phyloP scores from a whole-genome alignment of 2,888 invertebrate genomes.

The Tenthredo notha region DNA sequence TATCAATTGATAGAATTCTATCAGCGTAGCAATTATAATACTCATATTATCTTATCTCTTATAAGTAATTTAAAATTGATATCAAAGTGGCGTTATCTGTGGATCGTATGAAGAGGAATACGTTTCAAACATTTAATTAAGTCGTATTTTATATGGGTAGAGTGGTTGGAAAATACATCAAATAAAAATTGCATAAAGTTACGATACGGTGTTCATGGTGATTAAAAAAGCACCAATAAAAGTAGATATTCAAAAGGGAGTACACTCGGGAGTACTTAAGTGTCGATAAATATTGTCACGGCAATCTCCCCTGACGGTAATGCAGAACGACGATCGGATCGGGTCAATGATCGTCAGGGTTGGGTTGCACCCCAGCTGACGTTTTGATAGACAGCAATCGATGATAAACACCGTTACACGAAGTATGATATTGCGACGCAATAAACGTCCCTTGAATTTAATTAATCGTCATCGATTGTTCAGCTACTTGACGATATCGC shows the following conservation, averaged over 20 bases:
- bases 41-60: not conserved
- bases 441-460: conserved; percentile 5
- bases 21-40: not conserved
- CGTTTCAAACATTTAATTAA: not conserved
- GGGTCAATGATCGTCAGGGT: conserved; percentile 13
- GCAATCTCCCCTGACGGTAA: not conserved
- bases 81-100: not conserved
- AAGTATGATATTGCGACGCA: conserved; percentile 10
- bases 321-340: not conserved
- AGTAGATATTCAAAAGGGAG: not conserved
- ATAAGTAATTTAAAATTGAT: not conserved
- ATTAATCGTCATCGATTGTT: conserved; percentile 6
- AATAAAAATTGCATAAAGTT: not conserved
- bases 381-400: conserved; percentile 34
- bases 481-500: not conserved
- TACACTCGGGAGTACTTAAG: not conserved
- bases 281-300: conserved; percentile 27
- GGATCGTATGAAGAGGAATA: not conserved
- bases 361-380: conserved; percentile 7
- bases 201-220: not conserved
- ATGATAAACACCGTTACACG: not conserved
- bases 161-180: not conserved
- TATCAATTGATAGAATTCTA: not conserved
- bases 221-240: not conserved
- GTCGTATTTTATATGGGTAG: not conserved